Evolutionary conservation across 2,888 invertebrate species (phyloP), one percentile per base, ranked within the genome.

Genomic region (Isotomurus palustris): DNA sequence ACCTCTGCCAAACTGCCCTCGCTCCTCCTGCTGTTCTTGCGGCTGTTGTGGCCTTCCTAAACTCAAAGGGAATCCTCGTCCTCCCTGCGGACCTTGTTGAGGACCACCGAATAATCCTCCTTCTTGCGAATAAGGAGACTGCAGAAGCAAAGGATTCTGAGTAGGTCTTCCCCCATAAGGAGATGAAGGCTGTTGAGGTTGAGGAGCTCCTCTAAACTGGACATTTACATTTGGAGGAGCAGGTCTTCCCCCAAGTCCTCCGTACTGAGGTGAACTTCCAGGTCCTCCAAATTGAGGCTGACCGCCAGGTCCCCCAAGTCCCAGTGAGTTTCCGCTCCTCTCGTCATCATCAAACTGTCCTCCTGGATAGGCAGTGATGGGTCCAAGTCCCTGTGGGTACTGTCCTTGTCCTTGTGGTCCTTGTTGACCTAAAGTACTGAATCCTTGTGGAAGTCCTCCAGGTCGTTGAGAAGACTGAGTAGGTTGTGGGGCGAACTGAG

Each of bases 1-100:
- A 28, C 41, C 25, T 24, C 49, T 17, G 32, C 41, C 53, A 19
- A 58, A 58, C 28, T 47, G 40, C 24, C 58, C 43, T 43, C 66
- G 40, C 21, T 28, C 10, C 38, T 36, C 14, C 29, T 19, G 50
- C 19, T 12, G 14, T 21, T 19, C 22, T 22, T 43, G 43, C 6
- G 10, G 12, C 14, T 43, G 32, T 50, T 44, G 44, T 19, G 56
- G 49, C 32, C 12, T 6, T 19, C 60, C 50, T 44, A 51, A 36
- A 36, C 40, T 49, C 21, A 48, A 53, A 44, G 49, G 44, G 25
- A n/a, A n/a, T n/a, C n/a, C n/a, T n/a, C n/a, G n/a, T n/a, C n/a
- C n/a, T n/a, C 48, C 54, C 44, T 53, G 43, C n/a, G 58, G 52
- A 44, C 54, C 51, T 45, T 35, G 36, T 12, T 40, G 41, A 2